phyloP scores from a whole-genome alignment of 1,140 invertebrate genomes.

The Drosophila aff. region DNA sequence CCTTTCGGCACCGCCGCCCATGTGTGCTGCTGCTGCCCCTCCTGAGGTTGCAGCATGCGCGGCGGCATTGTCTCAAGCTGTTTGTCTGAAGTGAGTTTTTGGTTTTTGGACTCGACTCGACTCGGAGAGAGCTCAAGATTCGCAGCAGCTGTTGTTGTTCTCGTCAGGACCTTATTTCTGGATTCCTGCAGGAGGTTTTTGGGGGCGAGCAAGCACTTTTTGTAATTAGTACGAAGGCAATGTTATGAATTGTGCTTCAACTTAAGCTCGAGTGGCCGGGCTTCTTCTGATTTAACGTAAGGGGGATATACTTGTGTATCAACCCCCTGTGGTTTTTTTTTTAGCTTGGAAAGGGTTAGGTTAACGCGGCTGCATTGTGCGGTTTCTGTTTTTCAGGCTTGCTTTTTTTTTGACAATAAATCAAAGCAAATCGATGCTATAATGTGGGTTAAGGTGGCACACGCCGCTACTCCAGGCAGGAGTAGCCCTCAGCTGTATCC shows the following conservation, averaged over 20 bases:
- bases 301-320: constrained; percentile 5
- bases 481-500: constrained; percentile 7
- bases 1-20: not conserved
- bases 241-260: constrained; percentile 79
- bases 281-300: constrained; percentile 19
- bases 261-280: constrained; percentile 63
- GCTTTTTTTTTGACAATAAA: constrained; percentile 66
- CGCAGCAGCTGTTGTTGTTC: constrained; percentile 43
- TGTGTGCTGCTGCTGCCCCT: constrained; percentile 10
- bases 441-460: constrained; percentile 16
- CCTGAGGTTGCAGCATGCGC: constrained; percentile 65
- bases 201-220: constrained; percentile 56
- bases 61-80: constrained; percentile 74
- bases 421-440: constrained; percentile 83
- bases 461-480: constrained; percentile 4
- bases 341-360: constrained; percentile 36
- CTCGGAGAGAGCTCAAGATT: constrained; percentile 25
- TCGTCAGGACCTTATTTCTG: constrained; percentile 23
- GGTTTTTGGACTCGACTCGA: constrained; percentile 3
- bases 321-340: constrained; percentile 11
- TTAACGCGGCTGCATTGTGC: constrained; percentile 61
- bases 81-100: constrained; percentile 72
- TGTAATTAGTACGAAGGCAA: constrained; percentile 81
- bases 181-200: constrained; percentile 22
- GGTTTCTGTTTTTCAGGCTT: constrained; percentile 15